Conservation (phyloP, 1,140 invertebrate species). For the Nasonia longicornis region DNA sequence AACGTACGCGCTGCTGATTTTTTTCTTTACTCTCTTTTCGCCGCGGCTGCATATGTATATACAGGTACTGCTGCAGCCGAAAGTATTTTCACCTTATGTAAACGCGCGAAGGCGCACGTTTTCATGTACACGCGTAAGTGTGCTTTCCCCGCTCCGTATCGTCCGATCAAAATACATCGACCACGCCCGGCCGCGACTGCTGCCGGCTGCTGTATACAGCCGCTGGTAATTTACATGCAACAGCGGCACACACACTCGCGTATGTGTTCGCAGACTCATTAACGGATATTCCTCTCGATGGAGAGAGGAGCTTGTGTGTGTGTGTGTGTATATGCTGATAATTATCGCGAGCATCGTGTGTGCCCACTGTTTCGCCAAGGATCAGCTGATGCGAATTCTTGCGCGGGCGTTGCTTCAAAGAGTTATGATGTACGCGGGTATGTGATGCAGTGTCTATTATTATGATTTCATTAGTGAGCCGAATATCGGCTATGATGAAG, state of each 20-base stretch:
- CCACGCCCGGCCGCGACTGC: constrained; percentile 33
- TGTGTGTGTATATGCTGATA: not conserved
- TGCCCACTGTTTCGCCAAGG: too few relatives aligned
- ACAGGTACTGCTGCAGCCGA: not conserved
- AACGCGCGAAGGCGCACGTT: constrained; percentile 53
- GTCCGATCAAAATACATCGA: constrained; percentile 48
- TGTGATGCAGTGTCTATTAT: not conserved
- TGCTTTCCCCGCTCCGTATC: constrained; percentile 57
- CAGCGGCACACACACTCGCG: not conserved
- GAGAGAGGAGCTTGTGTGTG: too few relatives aligned
- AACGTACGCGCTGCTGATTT: too few relatives aligned
- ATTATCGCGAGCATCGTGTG: not conserved
- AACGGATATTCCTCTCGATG: not conserved
- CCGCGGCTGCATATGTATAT: not conserved
- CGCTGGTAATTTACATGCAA: constrained; percentile 11
- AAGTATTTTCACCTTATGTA: constrained; percentile 61
- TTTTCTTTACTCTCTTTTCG: constrained; percentile 5
- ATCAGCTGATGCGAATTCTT: not conserved
- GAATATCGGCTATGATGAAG: too few relatives aligned
- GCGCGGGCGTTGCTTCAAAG: not conserved
- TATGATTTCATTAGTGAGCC: too few relatives aligned
- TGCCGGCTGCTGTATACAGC: not conserved
- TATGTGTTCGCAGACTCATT: not conserved
- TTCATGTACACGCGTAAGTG: constrained; percentile 48
- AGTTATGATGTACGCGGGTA: not conserved